A percentile compares a stretch with the other conserved stretches of the same genome.
These are phyloP conservation scores for Taxidea taxus DNA, from an alignment of 2,113 vertebrate species.

Conservation along the genomic window DNA sequence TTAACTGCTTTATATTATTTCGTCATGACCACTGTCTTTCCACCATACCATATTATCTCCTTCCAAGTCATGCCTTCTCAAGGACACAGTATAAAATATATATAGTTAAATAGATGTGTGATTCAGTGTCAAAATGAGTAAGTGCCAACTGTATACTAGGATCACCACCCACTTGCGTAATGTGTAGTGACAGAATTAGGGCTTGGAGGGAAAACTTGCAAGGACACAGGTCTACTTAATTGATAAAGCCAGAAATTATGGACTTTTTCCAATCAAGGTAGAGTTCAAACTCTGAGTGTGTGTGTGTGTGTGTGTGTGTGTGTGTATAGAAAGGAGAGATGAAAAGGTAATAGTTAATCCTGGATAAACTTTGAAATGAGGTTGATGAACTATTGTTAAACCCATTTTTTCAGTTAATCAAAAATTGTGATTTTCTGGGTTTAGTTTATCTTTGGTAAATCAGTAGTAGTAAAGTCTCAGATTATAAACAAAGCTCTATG, in stretches of 20 bases:
- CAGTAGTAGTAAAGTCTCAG: neutral
- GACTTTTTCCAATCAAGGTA: neutral
- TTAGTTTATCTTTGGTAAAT: neutral
- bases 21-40: neutral
- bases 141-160: neutral
- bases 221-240: neutral
- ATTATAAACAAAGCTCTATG: neutral
- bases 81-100: neutral
- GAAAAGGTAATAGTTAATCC: neutral
- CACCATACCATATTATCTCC: neutral
- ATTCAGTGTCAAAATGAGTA: neutral
- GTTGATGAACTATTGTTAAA: neutral
- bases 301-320: neutral
- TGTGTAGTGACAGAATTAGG: neutral
- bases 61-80: neutral
- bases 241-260: constrained; percentile 8
- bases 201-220: neutral
- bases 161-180: neutral
- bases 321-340: neutral
- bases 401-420: neutral
- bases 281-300: neutral
- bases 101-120: neutral
- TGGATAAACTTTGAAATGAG: constrained; percentile 30
- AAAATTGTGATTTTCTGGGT: neutral
- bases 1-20: constrained; percentile 23